Base-by-base conservation (phyloP, 2,888 invertebrate species). In the Parascotia fuliginaria region DNA sequence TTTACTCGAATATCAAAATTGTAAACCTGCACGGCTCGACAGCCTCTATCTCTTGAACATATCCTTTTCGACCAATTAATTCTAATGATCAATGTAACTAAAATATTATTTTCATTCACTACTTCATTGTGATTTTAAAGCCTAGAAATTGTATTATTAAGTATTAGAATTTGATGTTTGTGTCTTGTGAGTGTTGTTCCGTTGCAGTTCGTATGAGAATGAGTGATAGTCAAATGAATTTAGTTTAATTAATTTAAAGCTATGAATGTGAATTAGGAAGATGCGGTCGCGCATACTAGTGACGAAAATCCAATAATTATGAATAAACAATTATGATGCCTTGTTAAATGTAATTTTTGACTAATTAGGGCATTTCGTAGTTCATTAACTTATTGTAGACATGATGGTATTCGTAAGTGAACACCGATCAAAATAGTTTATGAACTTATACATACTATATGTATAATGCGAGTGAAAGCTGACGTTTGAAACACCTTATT, bases 271-370 rank as follows among this genome's bases (percentile, higher is more conserved):
- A 71, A 79, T 87, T 92, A 92, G 83, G 87, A 90, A 89, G 75
- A 88, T 92, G 92, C 92, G 91, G 91, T 91, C 91, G 92, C 91
- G 92, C 92, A 92, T 87, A 89, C 79, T 92, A 92, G 88, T 89
- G 80, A 91, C 91, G 91, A 90, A 87, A 89, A 91, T 91, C 91
- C 91, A 91, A 92, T 91, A 92, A 91, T 89, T 85, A 90, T 83
- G 85, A 81, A 86, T 85, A 80, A 83, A 80, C 81, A 69, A 67
- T 73, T 74, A 81, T 80, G 86, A 88, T 89, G 90, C 89, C 92
- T 91, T 90, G 87, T 85, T 83, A 75, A 84, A 82, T 87, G 86
- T 89, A 89, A 86, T 84, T 77, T 80, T 87, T 87, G 87, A 88
- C 83, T 87, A 83, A 81, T 85, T 86, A 86, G 89, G 91, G 90